Evolutionary conservation across 2,113 vertebrate genomes (phyloP).

Genomic region (Sisor rabdophorus): DNA sequence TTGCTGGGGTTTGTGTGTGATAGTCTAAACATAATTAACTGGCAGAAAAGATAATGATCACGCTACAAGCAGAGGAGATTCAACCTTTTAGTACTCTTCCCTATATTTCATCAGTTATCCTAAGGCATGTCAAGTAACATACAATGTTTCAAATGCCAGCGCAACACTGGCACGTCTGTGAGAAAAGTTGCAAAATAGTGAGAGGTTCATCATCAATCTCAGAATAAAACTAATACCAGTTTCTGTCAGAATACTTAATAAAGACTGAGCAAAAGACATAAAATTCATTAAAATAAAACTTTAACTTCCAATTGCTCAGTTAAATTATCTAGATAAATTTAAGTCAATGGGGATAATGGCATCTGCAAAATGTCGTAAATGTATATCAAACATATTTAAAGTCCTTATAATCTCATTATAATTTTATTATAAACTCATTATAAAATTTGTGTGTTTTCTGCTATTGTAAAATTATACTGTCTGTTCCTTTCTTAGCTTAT

Average conservation of each 20-base stretch:
- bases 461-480: constrained; percentile 7
- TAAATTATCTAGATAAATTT: no score
- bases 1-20: background rate
- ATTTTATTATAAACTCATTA: background rate
- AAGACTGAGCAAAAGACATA: no score
- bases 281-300: no score
- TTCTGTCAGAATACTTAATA: no score
- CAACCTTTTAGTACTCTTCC: background rate
- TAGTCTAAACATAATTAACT: background rate
- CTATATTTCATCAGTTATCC: background rate
- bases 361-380: no score
- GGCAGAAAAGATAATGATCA: background rate
- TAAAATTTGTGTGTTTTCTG: background rate
- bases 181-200: background rate
- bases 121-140: no score
- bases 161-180: background rate
- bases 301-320: no score
- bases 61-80: background rate
- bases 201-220: background rate
- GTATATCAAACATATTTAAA: no score
- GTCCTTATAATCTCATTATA: background rate
- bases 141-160: background rate
- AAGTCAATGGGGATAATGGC: no score
- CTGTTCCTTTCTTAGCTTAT: background rate
- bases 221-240: background rate